Conservation (phyloP, 92 coral and sea anemone species). For the Porites cylindrica region DNA sequence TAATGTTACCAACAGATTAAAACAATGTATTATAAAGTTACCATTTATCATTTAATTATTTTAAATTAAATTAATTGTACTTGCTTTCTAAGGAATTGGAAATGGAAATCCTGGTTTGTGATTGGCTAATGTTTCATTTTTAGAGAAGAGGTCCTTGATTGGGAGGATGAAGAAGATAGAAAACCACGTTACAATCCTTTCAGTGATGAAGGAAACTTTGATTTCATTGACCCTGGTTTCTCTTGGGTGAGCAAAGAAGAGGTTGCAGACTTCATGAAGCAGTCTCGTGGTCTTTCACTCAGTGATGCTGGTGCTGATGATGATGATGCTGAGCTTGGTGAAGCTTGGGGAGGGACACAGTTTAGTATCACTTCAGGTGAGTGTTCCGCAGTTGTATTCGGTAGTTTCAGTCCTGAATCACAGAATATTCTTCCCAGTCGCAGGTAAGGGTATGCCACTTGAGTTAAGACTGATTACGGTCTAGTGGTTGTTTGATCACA, state of each 20-base stretch:
- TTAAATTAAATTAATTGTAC: too few species aligned
- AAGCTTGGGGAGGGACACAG: constrained; percentile 85
- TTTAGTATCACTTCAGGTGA: constrained; percentile 68
- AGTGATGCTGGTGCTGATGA: constrained; percentile 50
- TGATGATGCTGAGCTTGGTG: constrained; percentile 68
- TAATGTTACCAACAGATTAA: too few species aligned
- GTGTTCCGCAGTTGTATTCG: too few species aligned
- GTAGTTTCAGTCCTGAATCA: too few species aligned
- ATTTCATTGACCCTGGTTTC: constrained; percentile 4
- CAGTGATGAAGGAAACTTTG: constrained; percentile 53
- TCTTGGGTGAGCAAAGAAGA: constrained; percentile 61
- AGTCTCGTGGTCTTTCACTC: constrained; percentile 55
- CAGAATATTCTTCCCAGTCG: too few species aligned
- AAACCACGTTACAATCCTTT: constrained; percentile 65
- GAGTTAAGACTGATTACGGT: too few species aligned
- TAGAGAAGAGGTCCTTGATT: constrained; percentile 27
- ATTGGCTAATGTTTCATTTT: not conserved
- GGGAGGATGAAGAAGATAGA: constrained; percentile 52
- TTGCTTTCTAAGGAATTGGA: too few species aligned
- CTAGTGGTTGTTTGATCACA: too few species aligned
- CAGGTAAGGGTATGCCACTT: too few species aligned
- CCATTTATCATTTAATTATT: too few species aligned
- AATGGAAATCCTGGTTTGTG: not conserved
- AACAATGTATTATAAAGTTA: too few species aligned
- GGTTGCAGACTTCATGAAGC: constrained; percentile 65